Base-by-base conservation (phyloP, 2,888 invertebrate genomes). In the Trachelus stipa region DNA sequence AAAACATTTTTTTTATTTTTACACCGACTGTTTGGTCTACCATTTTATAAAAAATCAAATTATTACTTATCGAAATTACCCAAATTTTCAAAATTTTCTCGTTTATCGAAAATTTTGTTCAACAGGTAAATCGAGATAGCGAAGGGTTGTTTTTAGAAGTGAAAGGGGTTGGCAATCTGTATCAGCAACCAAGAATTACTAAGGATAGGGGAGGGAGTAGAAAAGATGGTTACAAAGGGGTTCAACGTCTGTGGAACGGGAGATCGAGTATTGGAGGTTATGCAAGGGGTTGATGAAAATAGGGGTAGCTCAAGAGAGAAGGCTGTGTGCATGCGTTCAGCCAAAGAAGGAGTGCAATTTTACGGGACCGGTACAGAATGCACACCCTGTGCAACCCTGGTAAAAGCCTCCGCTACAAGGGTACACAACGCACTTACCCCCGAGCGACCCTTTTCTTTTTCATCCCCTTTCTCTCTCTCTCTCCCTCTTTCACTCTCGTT, bases 391-490 rank as follows among this genome's bases (percentile, higher is more conserved):
- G 73, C 69, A 40, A 30, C 76, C 83, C 83, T 83, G 83, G 85
- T 88, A 85, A 86, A 88, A 88, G 85, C 85, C 86, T 85, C 85
- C 82, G 81, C 80, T 81, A 56, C 56, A 83, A 81, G 76, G 79
- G 81, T 76, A 83, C 83, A 84, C 84, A 86, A 86, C 86, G 87
- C 87, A 87, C 87, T 88, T 88, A 87, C 85, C 86, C 87, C 56
- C 56, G 56, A 23, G 56, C 56, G 82, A 82, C 82, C 84, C 84
- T 79, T 75, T 79, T 78, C 73, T 78, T 73, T 80, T 76, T 76
- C 79, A 78, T 77, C 68, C 68, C 74, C 73, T 73, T 71, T 23
- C 73, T 74, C 33, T 33, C 31, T 33, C 31, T 31, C 31, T 31
- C 3, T 3, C 33, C 3, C 33, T 33, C 75, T 69, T 11, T 34